Evolutionary conservation across 2,888 invertebrate genomes (phyloP).

Genomic region (Ganaspis brasiliensis): DNA sequence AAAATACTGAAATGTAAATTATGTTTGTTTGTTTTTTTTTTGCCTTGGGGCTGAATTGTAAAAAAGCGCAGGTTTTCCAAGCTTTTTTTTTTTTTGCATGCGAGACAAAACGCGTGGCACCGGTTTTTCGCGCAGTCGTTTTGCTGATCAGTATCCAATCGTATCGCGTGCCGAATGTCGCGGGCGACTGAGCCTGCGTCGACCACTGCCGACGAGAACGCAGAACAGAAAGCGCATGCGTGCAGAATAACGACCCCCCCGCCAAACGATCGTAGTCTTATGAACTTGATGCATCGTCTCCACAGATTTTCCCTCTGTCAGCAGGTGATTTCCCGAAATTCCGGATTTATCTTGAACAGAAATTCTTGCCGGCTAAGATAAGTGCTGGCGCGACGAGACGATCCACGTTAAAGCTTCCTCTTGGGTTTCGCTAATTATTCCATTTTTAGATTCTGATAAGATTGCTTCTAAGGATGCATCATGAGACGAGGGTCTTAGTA

Average conservation of each 20-base stretch:
- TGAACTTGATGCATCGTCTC: conserved; percentile 59
- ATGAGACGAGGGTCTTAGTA: no score
- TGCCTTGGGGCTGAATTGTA: conserved; percentile 3
- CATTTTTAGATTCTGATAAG: background rate
- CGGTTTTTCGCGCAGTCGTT: conserved; percentile 65
- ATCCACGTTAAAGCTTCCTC: background rate
- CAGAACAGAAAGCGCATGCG: conserved; percentile 77
- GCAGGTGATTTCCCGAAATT: conserved; percentile 58
- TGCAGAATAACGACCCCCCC: conserved; percentile 71
- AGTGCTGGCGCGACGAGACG: background rate
- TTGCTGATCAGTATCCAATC: conserved; percentile 66
- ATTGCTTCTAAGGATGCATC: no score
- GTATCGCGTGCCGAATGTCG: conserved; percentile 79
- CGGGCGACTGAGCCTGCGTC: conserved; percentile 79
- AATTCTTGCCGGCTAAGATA: background rate
- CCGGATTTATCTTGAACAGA: conserved; percentile 28
- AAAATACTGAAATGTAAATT: no score
- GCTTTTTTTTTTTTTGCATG: background rate
- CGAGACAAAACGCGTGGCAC: conserved; percentile 62
- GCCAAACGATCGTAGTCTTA: conserved; percentile 62
- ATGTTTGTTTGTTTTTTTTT: no score
- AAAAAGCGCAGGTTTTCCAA: background rate
- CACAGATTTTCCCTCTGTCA: conserved; percentile 53
- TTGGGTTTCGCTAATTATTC: background rate
- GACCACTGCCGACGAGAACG: conserved; percentile 73